Evolutionary conservation across 2,113 vertebrate genomes (phyloP).

Genomic region (Anguilla rostrata): DNA sequence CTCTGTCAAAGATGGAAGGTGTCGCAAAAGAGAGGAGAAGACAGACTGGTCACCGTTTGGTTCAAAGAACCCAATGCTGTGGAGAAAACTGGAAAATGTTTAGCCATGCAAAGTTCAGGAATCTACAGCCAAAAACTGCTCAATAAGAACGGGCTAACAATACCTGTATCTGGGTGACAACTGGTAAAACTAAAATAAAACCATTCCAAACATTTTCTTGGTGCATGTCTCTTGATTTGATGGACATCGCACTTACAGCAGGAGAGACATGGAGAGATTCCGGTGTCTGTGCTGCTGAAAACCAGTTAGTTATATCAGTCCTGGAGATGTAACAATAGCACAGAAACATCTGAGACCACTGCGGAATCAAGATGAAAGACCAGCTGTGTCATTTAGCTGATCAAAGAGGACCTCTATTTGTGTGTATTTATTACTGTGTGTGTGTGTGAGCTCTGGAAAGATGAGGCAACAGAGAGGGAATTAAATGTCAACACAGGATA

Average conservation of each 20-base stretch:
- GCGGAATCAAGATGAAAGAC: background rate
- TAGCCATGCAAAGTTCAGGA: conserved; percentile 2
- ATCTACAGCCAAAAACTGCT: background rate
- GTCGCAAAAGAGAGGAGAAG: background rate
- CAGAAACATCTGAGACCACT: background rate
- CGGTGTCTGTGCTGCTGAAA: background rate
- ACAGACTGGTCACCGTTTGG: conserved; percentile 6
- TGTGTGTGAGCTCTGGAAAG: background rate
- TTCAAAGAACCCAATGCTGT: conserved; percentile 1
- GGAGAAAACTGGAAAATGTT: background rate
- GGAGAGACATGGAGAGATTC: background rate
- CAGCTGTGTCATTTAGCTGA: background rate
- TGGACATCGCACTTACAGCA: background rate
- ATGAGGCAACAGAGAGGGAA: background rate
- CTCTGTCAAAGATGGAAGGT: background rate
- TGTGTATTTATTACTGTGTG: background rate
- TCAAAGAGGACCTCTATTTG: background rate
- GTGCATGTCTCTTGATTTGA: background rate
- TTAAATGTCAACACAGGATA: background rate
- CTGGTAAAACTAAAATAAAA: conserved; percentile 15
- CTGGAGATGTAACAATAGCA: background rate
- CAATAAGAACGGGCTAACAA: background rate
- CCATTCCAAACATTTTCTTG: conserved; percentile 9
- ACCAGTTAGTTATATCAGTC: background rate
- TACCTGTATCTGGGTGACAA: conserved; percentile 2